Percentiles rank a stretch among this genome's conserved stretches.
phyloP scores from a whole-genome alignment of 1,140 invertebrate genomes.

The Pseudobourletiella spinata region DNA sequence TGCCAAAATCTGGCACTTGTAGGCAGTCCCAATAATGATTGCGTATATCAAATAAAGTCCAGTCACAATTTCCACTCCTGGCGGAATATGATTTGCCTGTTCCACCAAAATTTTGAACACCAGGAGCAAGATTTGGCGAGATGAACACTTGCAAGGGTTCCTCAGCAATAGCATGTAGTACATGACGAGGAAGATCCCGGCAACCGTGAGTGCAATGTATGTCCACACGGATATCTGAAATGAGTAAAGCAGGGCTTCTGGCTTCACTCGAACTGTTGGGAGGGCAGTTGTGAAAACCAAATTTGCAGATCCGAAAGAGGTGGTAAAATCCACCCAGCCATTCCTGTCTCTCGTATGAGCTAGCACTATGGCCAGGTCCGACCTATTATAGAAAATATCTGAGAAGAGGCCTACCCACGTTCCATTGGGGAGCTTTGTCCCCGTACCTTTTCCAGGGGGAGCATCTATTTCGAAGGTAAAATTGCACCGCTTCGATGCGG shows the following conservation, averaged over 20 bases:
- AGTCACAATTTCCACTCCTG: neutral
- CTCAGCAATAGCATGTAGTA: neutral
- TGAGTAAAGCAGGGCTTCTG: constrained; percentile 5
- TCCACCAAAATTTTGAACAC: constrained; percentile 3
- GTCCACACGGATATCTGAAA: constrained; percentile 5
- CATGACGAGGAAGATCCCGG: constrained; percentile 2
- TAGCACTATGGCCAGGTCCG: constrained; percentile 10
- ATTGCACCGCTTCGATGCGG: neutral
- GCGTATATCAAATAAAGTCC: constrained; percentile 10
- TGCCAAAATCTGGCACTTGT: constrained; percentile 13
- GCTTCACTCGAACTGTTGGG: neutral
- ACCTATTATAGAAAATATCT: constrained; percentile 7
- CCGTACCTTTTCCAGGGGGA: neutral
- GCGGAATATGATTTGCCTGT: neutral
- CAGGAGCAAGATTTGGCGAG: neutral
- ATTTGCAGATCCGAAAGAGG: constrained; percentile 7
- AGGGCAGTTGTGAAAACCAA: constrained; percentile 9
- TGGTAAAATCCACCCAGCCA: constrained; percentile 15
- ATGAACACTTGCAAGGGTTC: neutral
- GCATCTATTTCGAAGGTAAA: constrained; percentile 14
- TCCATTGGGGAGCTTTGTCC: constrained; percentile 4
- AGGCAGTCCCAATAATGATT: constrained; percentile 16
- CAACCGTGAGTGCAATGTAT: neutral
- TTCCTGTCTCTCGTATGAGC: constrained; percentile 7
- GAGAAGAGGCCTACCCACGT: constrained; percentile 5